Base-by-base conservation (phyloP, 2,888 invertebrate genomes). In the Oxycera nigricornis region DNA sequence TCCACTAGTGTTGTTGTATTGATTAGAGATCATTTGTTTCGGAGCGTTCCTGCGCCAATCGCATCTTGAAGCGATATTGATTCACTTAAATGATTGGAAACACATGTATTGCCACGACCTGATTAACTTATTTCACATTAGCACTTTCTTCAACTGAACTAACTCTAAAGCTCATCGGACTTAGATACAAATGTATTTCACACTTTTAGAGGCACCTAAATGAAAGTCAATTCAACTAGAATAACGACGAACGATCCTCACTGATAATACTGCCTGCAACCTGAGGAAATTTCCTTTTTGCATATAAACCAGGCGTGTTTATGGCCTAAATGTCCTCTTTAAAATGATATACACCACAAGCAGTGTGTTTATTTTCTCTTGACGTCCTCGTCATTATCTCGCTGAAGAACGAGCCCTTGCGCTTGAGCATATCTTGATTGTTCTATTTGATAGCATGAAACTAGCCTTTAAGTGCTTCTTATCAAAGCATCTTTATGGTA, bases 261-360 rank as follows among this genome's bases (percentile, higher is more conserved):
- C 46, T 14, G 68, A 26, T 31, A 68, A 50, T 31, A 24, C 52
- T 30, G 7, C 24, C 1, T 3, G 7, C 11, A 50, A 50, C 28
- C 28, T 50, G 30, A 22, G 7, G 30, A 50, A 50, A 26, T n/a
- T 57, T 68, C 50, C 65, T 73, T 39, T 72, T 76, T 76, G 74
- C 73, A 76, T 75, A 76, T 76, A 76, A 76, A 76, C 75, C 76
- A 76, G 74, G 65, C 72, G 76, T 75, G 75, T 76, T 76, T 76
- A 76, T 76, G 72, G 75, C 73, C 72, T 75, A 75, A 73, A 75
- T 76, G 76, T 76, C 76, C 76, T 76, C 76, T 76, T 76, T 75
- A 76, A 76, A 75, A 76, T 76, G 76, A 76, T 76, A 75, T 76
- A 76, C 76, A 76, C 55, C 75, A 72, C 52, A 50, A 31, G 24